Conservation (phyloP, 2,888 invertebrate species). For the Cosmia trapezina region DNA sequence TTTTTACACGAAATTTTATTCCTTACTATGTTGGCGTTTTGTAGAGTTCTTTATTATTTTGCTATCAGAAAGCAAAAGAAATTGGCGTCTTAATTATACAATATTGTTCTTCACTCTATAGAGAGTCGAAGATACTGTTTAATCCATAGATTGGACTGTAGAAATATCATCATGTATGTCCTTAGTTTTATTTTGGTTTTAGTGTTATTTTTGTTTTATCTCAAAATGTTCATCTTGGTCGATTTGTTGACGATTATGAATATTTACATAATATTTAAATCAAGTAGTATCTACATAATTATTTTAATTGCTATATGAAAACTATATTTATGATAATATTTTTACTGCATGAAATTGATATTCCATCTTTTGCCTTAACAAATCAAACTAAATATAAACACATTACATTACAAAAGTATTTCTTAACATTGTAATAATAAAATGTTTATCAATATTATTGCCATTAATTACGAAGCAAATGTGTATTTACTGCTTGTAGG, state of each 20-base stretch:
- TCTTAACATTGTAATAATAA: slow-evolving; percentile 25
- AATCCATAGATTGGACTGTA: neutral
- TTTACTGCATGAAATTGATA: neutral
- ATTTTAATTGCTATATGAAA: neutral
- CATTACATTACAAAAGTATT: neutral
- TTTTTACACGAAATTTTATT: slow-evolving; percentile 60
- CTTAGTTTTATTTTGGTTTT: too few relatives aligned
- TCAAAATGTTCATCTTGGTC: too few relatives aligned
- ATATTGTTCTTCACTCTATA: neutral
- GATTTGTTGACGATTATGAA: neutral
- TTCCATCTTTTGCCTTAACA: slow-evolving; percentile 1
- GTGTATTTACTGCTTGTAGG: slow-evolving; percentile 45
- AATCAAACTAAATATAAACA: neutral
- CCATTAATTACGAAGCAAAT: slow-evolving; percentile 55
- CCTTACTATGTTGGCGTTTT: slow-evolving; percentile 16
- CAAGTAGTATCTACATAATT: neutral
- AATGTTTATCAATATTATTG: slow-evolving; percentile 55
- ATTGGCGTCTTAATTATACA: neutral
- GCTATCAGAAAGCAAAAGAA: neutral
- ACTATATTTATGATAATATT: too few relatives aligned
- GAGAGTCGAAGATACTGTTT: neutral
- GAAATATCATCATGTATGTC: too few relatives aligned
- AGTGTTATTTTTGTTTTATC: too few relatives aligned
- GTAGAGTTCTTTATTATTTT: neutral
- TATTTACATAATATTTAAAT: slow-evolving; percentile 4